These are phyloP conservation scores for Platichthys stellatus DNA, from an alignment of 2,113 vertebrate species.

Conservation along the genomic window DNA sequence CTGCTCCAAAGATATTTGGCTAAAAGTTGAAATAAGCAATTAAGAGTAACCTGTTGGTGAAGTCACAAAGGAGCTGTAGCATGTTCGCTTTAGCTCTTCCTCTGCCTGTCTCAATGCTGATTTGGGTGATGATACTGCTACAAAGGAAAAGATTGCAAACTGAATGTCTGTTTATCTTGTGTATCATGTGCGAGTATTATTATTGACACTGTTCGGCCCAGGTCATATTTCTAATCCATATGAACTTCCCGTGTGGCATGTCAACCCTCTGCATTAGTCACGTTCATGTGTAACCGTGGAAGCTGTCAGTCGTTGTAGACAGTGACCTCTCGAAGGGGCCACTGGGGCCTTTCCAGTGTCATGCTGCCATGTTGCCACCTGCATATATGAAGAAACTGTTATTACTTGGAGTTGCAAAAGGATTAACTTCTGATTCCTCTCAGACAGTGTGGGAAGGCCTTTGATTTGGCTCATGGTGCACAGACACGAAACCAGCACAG, in stretches of 20 bases:
- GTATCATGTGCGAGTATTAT: background rate
- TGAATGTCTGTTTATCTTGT: background rate
- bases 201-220: background rate
- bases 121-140: background rate
- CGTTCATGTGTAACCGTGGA: constrained; percentile 36
- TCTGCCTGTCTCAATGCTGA: background rate
- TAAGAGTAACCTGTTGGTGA: background rate
- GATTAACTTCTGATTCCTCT: constrained; percentile 41
- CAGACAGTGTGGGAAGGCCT: constrained; percentile 17
- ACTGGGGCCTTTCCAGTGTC: constrained; percentile 4
- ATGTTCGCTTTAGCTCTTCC: background rate
- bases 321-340: constrained; percentile 15
- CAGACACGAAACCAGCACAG: background rate
- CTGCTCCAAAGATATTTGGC: background rate
- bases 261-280: constrained; percentile 46
- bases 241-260: constrained; percentile 17
- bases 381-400: constrained; percentile 33
- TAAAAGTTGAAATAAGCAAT: background rate
- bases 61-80: too few relatives aligned
- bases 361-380: background rate
- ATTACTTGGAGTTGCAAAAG: constrained; percentile 36
- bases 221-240: constrained; percentile 2
- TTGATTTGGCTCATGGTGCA: constrained; percentile 6
- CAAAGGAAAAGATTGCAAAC: background rate
- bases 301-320: background rate